Percentiles rank a stretch among this genome's conserved stretches.
Conservation (phyloP, 2,888 invertebrate species). For the Liodrosophila aerea region DNA sequence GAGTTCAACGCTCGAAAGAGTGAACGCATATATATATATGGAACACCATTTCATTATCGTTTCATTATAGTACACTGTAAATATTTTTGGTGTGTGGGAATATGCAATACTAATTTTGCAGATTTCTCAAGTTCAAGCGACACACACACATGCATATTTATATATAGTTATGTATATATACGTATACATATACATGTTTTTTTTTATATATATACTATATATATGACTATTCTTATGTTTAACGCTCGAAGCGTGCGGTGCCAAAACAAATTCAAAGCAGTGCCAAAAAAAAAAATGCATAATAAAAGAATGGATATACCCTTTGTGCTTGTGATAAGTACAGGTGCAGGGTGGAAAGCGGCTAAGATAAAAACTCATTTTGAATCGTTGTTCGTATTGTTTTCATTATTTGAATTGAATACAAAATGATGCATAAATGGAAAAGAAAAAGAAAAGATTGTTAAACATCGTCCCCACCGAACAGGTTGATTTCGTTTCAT, state of each 20-base stretch:
- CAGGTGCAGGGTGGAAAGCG: no score
- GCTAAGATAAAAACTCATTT: slow-evolving; percentile 11
- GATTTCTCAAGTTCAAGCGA: slow-evolving; percentile 34
- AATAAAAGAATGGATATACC: slow-evolving; percentile 22
- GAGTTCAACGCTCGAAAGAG: neutral
- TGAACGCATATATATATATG: neutral
- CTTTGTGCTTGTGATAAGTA: no score
- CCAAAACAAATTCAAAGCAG: slow-evolving; percentile 75
- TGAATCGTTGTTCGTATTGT: slow-evolving; percentile 15
- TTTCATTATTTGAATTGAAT: slow-evolving; percentile 12
- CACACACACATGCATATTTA: slow-evolving; percentile 1
- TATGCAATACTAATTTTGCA: slow-evolving; percentile 20
- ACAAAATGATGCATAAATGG: slow-evolving; percentile 7
- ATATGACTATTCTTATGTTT: slow-evolving; percentile 46
- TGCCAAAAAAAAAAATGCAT: slow-evolving; percentile 61
- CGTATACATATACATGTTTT: no score
- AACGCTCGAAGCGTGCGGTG: slow-evolving; percentile 73
- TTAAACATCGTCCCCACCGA: slow-evolving; percentile 78
- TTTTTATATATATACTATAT: slow-evolving; percentile 23
- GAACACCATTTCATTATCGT: slow-evolving; percentile 5
- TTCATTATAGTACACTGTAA: slow-evolving; percentile 47
- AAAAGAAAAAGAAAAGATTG: slow-evolving; percentile 23
- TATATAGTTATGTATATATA: slow-evolving; percentile 5
- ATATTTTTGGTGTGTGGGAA: slow-evolving; percentile 61
- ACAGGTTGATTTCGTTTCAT: slow-evolving; percentile 33